Base-by-base conservation (phyloP, 1,140 invertebrate genomes). In the Leptopilina clavipes region DNA sequence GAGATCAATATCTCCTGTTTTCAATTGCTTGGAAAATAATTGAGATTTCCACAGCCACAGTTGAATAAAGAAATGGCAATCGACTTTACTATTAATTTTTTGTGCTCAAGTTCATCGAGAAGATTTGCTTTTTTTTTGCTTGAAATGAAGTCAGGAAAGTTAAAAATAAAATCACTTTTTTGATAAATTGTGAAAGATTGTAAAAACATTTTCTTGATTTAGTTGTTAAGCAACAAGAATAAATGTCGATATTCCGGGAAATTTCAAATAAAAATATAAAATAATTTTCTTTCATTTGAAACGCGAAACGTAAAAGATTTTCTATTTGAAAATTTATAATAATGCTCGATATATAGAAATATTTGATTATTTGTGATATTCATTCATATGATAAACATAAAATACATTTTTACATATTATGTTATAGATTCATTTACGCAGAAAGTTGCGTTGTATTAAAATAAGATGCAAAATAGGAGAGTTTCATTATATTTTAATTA, bases 71-170 rank as follows among this genome's bases (percentile, higher is more conserved):
- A 52, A 52, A 52, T 52, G 8, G 48, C n/a, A 52, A 52, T 52
- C 48, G 48, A 52, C n/a, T 52, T n/a, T 52, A 52, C 48, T 52
- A 52, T 52, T 52, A 52, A 52, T 52, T 52, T 52, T 52, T 52
- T 52, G 48, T 52, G 0, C 14, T 40, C 48, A 52, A 52, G 48
- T 17, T 52, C n/a, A 52, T 52, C 48, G 48, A 52, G 48, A 52
- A 52, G n/a, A 52, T 17, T 3, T 52, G 48, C 48, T 52, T 52
- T n/a, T n/a, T n/a, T n/a, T 52, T 52, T 52, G 48, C 48, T 52
- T 5, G 5, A n/a, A 17, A 52, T 52, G 48, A n/a, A 52, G 48
- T 17, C 17, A 1, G 45, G n/a, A 3, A n/a, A 48, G 11, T 48
- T 48, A n/a, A 52, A 52, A 52, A 52, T 52, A 12, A 52, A 52